Evolutionary conservation across 1,140 invertebrate species (phyloP), one percentile per base, ranked within the genome.

Genomic region (Calliopsis andreniformis): DNA sequence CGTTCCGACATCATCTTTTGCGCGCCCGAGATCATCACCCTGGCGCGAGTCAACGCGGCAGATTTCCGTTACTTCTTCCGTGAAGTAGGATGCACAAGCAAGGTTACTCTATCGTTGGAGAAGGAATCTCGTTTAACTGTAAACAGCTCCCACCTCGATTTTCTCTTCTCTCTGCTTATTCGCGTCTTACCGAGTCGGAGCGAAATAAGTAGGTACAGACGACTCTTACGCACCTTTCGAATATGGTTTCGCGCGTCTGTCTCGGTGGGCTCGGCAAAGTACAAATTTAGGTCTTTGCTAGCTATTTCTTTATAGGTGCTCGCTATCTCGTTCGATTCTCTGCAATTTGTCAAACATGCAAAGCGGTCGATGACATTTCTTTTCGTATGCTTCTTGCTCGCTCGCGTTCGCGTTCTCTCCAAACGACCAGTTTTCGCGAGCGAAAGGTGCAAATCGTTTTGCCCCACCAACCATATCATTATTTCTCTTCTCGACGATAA

Each of bases 101-200:
- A 68, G 53, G 32, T 23, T 67, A n/a, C 23, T 49, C 30, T 14
- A 28, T 62, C 30, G 32, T 12, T 45, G 30, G 69, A 51, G 43
- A 63, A 51, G 18, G 58, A 72, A 61, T 58, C 35, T 43, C 51
- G 62, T 3, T 25, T 79, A 79, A 79, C 77, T 76, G 77, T 79
- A 79, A 79, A 79, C 30, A 3, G 3, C 53, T 35, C 73, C 73
- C 55, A 76, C 72, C 55, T 23, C 4, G 3, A 14, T 28, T 69
- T 73, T 47, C 20, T 30, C 30, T 53, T 66, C 16, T 67, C 14
- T 32, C 43, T 49, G n/a, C 28, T 25, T 23, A 14, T 4, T 5
- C 39, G 18, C 30, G 42, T 3, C 53, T 2, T 2, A 28, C 58
- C 61, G 35, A 30, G 53, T 28, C 59, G 25, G n/a, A 39, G 35